Evolutionary conservation across 2,797 vertebrate species (phyloP), one percentile per base, ranked within the genome.

Genomic region (Rhinophrynus dorsalis): DNA sequence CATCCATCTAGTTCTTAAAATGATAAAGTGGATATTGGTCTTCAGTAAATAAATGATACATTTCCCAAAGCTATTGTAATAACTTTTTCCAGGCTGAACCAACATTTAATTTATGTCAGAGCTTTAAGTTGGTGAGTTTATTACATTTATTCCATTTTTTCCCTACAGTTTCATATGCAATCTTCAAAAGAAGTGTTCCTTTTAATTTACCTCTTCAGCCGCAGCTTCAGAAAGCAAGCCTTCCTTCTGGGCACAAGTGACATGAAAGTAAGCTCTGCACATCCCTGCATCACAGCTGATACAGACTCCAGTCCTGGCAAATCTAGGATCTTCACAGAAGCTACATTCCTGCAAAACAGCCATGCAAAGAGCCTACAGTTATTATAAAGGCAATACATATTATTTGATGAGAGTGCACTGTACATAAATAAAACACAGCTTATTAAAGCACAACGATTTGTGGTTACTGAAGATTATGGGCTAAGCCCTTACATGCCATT

Each of bases 271-370:
- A 47, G 96, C 96, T 59, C 97, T 92, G 76, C 97, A 99, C 97
- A 99, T 99, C 9, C 97, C 97, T 27, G 97, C 97, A 71, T 99
- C 97, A 66, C 97, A 99, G 81, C 96, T 99, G 81, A 99, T 98
- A 75, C 97, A 99, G 12, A 99, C 97, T 1, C 97, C 97, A 0
- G 97, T 99, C 68, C 96, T 90, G 73, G 97, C 94, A 82, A 99
- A 99, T 44, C 95, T 96, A 42, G 93, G 75, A 32, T 99, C 97
- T 86, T 99, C 97, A 13, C 97, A 99, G 74, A 99, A 96, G 76
- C 96, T 99, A 85, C 97, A 99, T 68, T 99, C 97, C 97, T 99
- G 62, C 20, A 63, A 1, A 58, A 68, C 23, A 70, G 37, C 18
- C n/a, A n/a, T n/a, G n/a, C n/a, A n/a, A n/a, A n/a, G n/a, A n/a